A percentile compares a stretch with the other conserved stretches of the same genome.
phyloP scores from a whole-genome alignment of 2,888 invertebrate species.

The Drosophila meridiana region DNA sequence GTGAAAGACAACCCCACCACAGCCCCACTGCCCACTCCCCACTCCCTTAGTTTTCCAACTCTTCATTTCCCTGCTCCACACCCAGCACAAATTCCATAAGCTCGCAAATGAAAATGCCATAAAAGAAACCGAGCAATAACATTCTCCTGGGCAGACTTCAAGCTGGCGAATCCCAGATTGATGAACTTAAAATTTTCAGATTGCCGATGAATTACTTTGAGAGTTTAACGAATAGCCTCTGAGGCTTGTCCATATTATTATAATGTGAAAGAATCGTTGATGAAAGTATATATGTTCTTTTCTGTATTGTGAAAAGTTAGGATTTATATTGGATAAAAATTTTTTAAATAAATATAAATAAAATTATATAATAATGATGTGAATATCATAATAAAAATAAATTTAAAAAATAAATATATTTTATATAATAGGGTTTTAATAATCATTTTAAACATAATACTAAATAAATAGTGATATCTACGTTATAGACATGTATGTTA shows the following conservation, averaged over 20 bases:
- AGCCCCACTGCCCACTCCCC: background rate
- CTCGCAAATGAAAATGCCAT: constrained; percentile 17
- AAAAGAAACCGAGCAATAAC: constrained; percentile 11
- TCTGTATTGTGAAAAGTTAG: background rate
- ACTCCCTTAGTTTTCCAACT: background rate
- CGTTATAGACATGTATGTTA: too few relatives aligned
- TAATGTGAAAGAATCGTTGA: background rate
- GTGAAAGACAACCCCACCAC: constrained; percentile 31
- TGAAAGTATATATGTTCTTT: background rate
- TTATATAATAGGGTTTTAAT: too few relatives aligned
- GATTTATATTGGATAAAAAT: too few relatives aligned
- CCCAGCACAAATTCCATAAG: constrained; percentile 21
- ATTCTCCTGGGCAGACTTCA: constrained; percentile 3
- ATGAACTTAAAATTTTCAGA: constrained; percentile 7
- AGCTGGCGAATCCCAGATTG: constrained; percentile 33
- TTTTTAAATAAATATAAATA: too few relatives aligned
- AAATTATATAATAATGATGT: too few relatives aligned
- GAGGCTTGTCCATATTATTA: background rate
- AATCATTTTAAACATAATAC: too few relatives aligned
- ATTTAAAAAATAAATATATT: too few relatives aligned
- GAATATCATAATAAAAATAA: too few relatives aligned
- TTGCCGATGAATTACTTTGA: background rate
- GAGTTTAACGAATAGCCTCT: background rate
- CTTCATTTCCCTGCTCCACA: background rate
- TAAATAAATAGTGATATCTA: too few relatives aligned